Evolutionary conservation across 92 coral and sea anemone species (phyloP).

Genomic region (Montipora capitata): DNA sequence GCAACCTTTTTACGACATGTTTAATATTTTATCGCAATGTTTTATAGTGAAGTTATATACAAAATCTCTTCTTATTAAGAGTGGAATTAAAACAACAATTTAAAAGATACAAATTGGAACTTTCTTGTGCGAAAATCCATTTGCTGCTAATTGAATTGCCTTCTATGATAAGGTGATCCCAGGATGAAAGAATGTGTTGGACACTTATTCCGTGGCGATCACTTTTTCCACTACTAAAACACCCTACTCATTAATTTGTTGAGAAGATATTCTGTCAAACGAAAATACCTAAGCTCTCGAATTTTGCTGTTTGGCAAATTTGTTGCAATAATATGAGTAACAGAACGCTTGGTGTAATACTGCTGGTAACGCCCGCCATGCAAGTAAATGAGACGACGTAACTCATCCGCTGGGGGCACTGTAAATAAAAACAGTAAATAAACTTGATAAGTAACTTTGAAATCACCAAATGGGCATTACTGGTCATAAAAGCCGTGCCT

Average conservation of each 20-base stretch:
- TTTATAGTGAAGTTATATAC: too few species aligned
- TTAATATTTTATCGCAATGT: neutral
- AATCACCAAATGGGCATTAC: neutral
- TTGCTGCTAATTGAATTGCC: too few species aligned
- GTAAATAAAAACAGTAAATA: neutral
- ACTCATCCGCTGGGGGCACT: slow-evolving; percentile 97
- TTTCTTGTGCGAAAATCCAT: too few species aligned
- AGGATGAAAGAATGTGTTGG: too few species aligned
- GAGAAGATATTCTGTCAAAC: too few species aligned
- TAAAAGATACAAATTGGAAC: neutral
- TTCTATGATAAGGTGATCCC: too few species aligned
- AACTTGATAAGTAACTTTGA: neutral
- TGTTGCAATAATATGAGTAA: slow-evolving; percentile 97
- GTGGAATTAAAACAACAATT: too few species aligned
- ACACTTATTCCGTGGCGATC: too few species aligned
- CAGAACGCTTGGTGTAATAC: slow-evolving; percentile 87
- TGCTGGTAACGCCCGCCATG: slow-evolving; percentile 95
- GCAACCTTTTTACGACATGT: neutral
- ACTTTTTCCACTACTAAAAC: too few species aligned
- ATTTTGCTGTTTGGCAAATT: slow-evolving; percentile 96
- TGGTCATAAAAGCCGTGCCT: too few species aligned
- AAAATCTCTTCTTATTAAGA: too few species aligned
- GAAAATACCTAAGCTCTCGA: slow-evolving; percentile 84
- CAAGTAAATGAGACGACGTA: slow-evolving; percentile 80
- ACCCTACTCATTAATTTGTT: too few species aligned